Conservation (phyloP, 2,888 invertebrate species). For the Epinotia brunnichana region DNA sequence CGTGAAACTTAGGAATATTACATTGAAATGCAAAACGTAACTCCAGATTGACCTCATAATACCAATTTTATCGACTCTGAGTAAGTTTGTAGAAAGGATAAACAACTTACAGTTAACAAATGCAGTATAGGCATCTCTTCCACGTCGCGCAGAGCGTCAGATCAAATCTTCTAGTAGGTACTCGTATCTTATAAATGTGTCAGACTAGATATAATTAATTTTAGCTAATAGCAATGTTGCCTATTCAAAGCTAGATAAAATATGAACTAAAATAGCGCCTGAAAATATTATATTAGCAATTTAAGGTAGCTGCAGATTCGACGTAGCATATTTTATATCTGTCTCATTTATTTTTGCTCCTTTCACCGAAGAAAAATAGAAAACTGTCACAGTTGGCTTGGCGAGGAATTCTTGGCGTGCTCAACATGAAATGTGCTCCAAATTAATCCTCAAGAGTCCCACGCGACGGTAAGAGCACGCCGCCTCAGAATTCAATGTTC, state of each 20-base stretch:
- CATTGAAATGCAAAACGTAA: background rate
- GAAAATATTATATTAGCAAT: slow-evolving; percentile 18
- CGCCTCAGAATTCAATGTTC: slow-evolving; percentile 12
- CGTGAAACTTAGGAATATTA: background rate
- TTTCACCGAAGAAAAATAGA: background rate
- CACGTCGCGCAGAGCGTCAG: background rate
- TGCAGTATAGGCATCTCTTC: background rate
- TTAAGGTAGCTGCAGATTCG: background rate
- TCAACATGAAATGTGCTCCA: slow-evolving; percentile 18
- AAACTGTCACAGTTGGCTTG: background rate
- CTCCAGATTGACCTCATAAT: background rate
- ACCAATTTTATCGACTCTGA: slow-evolving; percentile 9
- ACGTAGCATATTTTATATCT: background rate
- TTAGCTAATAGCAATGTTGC: background rate
- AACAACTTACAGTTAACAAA: background rate
- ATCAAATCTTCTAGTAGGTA: too few species aligned
- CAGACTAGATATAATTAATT: background rate
- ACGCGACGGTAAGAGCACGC: background rate
- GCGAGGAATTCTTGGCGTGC: slow-evolving; percentile 11
- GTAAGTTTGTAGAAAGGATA: slow-evolving; percentile 3
- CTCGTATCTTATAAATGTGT: too few species aligned
- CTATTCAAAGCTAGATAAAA: background rate
- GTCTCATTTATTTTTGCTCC: slow-evolving; percentile 11
- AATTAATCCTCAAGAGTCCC: slow-evolving; percentile 25
- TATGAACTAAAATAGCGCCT: background rate